Evolutionary conservation across 2,888 invertebrate species (phyloP), one percentile per base, ranked within the genome.

Genomic region (Criorhina ranunculi): DNA sequence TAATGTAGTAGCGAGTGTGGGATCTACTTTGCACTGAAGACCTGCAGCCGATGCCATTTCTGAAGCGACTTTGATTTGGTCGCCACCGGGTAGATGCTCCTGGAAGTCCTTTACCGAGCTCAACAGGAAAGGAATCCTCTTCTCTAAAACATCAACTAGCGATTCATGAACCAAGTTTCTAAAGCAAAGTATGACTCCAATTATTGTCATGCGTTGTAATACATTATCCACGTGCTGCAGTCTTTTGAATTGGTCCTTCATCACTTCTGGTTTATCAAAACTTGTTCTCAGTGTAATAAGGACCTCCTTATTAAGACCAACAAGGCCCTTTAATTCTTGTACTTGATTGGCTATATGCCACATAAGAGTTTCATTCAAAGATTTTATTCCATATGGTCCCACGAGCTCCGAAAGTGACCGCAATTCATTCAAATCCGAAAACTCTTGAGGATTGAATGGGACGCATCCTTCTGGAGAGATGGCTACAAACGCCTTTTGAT

Each of bases 271-370:
- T 90, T 99, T 99, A 91, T 99, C 99, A 90, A 99, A 99, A 91
- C 98, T 98, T 0, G 98, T 98, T 88, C 99, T 93, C 49, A 99
- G 92, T 81, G 96, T 95, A 81, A 97, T 95, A 7, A 99, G 93
- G 11, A 98, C 95, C 87, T 99, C 99, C 90, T 98, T 98, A 91
- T 99, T 99, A 72, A 95, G 94, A 35, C 96, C 94, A 0, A 99
- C 99, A 79, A 99, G 93, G 86, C 96, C 95, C 91, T 98, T 99
- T 37, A 99, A 92, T 91, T 99, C 99, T 88, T 97, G 97, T 9
- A 99, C 98, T 93, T 99, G 99, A 90, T 98, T 98, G 9, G 99
- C 96, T 87, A 99, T 98, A 90, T 99, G 99, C 97, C 98, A 98
- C 97, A 99, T 98, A 11, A 99, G 93, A 11, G 98, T 97, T 92